Evolutionary conservation across 2,888 invertebrate genomes (phyloP).

Genomic region (Temnothorax rugatulus): DNA sequence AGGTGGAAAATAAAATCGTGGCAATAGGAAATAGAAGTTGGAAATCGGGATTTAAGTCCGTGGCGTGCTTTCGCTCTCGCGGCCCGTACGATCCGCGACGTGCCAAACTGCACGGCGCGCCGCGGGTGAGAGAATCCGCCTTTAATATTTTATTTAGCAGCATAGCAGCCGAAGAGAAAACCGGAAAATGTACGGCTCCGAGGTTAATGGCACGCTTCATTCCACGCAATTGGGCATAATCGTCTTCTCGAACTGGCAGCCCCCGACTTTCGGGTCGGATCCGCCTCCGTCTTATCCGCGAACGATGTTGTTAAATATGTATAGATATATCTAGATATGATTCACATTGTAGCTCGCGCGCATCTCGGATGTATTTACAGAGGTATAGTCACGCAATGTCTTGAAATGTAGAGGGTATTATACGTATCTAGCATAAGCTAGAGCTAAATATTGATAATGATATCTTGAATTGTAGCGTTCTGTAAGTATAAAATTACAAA

Average conservation of each 20-base stretch:
- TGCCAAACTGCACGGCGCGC: neutral
- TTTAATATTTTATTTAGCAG: slow-evolving; percentile 20
- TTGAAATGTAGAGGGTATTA: neutral
- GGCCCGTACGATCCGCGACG: neutral
- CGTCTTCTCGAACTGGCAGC: neutral
- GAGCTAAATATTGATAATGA: slow-evolving; percentile 1
- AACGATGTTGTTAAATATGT: slow-evolving; percentile 7
- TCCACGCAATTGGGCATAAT: slow-evolving; percentile 39
- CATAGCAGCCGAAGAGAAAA: neutral
- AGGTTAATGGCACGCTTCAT: slow-evolving; percentile 35
- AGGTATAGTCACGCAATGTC: neutral
- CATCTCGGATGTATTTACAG: slow-evolving; percentile 12
- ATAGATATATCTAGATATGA: neutral
- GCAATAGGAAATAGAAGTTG: neutral
- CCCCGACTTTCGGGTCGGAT: neutral
- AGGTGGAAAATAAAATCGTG: slow-evolving; percentile 1
- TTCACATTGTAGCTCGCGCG: neutral
- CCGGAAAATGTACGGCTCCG: slow-evolving; percentile 24
- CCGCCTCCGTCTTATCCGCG: slow-evolving; percentile 1
- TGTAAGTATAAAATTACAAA: neutral
- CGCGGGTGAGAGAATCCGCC: neutral
- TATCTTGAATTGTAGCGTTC: neutral
- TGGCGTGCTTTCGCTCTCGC: neutral
- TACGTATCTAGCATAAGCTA: neutral
- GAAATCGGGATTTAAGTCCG: neutral